These are phyloP conservation scores for Troilus luridus DNA, from an alignment of 2,888 invertebrate genomes.

Conservation along the genomic window DNA sequence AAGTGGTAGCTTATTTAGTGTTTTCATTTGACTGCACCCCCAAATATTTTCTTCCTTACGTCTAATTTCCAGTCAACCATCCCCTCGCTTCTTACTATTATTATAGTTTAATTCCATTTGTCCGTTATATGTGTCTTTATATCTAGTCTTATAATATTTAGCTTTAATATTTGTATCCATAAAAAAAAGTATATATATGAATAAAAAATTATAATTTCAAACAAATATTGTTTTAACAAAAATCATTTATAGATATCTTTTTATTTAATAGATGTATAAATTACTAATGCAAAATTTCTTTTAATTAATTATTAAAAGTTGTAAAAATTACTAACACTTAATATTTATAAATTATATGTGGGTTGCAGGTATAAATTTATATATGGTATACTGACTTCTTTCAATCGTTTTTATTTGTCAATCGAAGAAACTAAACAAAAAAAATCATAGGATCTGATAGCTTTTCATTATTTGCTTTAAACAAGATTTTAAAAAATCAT, in stretches of 20 bases:
- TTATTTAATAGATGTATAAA: background rate
- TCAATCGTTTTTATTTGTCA: background rate
- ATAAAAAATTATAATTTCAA: background rate
- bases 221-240: background rate
- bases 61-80: too few relatives aligned
- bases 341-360: background rate
- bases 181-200: background rate
- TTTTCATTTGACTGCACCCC: too few relatives aligned
- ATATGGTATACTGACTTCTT: background rate
- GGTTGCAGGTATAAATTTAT: background rate
- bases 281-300: background rate
- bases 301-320: background rate
- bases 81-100: too few relatives aligned
- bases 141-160: slow-evolving; percentile 4
- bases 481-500: too few relatives aligned
- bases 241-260: background rate
- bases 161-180: background rate
- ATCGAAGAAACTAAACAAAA: background rate
- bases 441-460: too few relatives aligned
- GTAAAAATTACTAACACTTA: background rate
- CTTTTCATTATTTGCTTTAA: too few relatives aligned
- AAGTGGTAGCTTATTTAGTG: too few relatives aligned
- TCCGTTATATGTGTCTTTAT: background rate
- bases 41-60: too few relatives aligned
- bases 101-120: background rate